phyloP scores from a whole-genome alignment of 2,888 invertebrate genomes.

The Omphaloscelis lunosa region DNA sequence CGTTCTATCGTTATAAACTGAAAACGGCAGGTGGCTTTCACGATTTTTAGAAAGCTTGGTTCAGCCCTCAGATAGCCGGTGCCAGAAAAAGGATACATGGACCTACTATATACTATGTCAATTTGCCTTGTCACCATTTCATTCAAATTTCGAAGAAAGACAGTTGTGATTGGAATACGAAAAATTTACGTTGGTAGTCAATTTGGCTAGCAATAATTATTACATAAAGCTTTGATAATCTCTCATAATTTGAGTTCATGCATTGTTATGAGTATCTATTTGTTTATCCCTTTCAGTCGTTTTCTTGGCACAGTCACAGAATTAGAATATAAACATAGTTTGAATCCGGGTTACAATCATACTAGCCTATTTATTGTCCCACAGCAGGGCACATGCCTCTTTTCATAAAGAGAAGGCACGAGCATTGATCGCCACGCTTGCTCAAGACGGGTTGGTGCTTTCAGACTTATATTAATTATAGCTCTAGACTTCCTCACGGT shows the following conservation, averaged over 20 bases:
- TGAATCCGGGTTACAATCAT: background rate
- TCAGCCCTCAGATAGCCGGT: background rate
- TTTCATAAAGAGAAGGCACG: background rate
- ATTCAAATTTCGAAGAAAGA: too few species aligned
- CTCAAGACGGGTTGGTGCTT: background rate
- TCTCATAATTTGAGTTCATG: background rate
- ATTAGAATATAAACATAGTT: background rate
- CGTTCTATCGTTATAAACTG: slow-evolving; percentile 45
- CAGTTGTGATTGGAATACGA: too few species aligned
- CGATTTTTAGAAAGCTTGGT: slow-evolving; percentile 10
- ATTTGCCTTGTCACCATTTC: too few species aligned
- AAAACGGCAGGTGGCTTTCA: slow-evolving; percentile 33
- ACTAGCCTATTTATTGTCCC: too few species aligned
- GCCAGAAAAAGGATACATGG: background rate
- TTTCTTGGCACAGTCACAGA: background rate
- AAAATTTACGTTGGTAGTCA: too few species aligned
- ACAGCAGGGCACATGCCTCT: background rate
- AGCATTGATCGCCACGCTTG: background rate
- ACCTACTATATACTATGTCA: too few species aligned
- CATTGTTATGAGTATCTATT: background rate
- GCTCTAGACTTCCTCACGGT: background rate
- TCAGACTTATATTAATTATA: background rate
- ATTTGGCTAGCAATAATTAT: too few species aligned
- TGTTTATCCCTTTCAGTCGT: background rate
- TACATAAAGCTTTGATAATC: background rate